Conservation (phyloP, 2,113 vertebrate genomes). For the Oostethus manadensis region DNA sequence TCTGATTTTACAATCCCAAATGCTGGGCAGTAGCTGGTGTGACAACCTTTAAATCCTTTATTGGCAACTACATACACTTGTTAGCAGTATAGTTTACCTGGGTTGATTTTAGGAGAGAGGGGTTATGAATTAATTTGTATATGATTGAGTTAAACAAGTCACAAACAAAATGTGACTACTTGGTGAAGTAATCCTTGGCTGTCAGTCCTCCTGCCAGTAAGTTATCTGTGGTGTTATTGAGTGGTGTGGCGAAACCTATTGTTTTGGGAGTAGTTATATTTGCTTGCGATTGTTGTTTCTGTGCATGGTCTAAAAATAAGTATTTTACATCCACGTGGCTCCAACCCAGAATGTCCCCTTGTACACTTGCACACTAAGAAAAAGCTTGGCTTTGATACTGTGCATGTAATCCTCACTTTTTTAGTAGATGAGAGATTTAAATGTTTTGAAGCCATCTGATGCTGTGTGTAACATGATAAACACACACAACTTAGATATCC, state of each 20-base stretch:
- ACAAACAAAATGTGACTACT: too few relatives aligned
- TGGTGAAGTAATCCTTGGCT: too few relatives aligned
- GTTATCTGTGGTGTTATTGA: neutral
- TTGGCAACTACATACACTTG: too few relatives aligned
- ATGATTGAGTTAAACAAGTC: too few relatives aligned
- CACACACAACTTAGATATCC: neutral
- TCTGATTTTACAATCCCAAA: too few relatives aligned
- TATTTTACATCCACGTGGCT: conserved; percentile 26
- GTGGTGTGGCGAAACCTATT: neutral
- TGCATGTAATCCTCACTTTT: conserved; percentile 10
- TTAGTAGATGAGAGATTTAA: neutral
- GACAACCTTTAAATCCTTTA: too few relatives aligned
- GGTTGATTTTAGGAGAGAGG: too few relatives aligned
- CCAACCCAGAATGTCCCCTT: conserved; percentile 12
- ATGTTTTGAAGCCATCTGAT: neutral
- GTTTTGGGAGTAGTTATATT: neutral
- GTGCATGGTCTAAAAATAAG: conserved; percentile 38
- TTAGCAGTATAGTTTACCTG: too few relatives aligned
- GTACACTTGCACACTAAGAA: conserved; percentile 6
- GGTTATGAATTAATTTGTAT: too few relatives aligned
- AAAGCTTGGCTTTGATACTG: conserved; percentile 12
- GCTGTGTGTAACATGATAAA: neutral
- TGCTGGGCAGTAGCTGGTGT: too few relatives aligned
- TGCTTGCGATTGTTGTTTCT: conserved; percentile 9
- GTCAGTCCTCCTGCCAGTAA: too few relatives aligned